phyloP scores from a whole-genome alignment of 2,113 vertebrate species.

The Edolisoma coerulescens region DNA sequence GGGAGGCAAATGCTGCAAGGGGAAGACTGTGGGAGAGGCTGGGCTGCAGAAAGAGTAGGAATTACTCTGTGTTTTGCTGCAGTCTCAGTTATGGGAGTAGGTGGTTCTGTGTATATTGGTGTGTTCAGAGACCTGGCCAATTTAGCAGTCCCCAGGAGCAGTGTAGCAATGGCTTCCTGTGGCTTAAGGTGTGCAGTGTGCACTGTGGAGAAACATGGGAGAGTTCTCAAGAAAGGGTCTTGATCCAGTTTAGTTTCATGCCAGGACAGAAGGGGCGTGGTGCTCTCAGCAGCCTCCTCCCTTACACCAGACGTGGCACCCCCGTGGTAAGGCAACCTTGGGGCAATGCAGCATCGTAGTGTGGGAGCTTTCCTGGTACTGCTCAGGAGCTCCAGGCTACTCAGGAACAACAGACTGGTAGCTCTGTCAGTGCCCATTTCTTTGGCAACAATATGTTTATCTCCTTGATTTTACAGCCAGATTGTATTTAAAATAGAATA shows the following conservation, averaged over 20 bases:
- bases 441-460: neutral
- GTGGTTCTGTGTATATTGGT: neutral
- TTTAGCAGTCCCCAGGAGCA: neutral
- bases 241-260: neutral
- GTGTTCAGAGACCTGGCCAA: neutral
- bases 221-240: neutral
- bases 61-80: neutral
- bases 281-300: neutral
- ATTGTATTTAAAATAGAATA: neutral
- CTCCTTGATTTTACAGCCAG: neutral
- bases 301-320: rapidly evolving
- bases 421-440: neutral
- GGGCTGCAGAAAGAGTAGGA: neutral
- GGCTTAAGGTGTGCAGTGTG: neutral
- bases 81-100: neutral
- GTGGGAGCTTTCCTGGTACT: neutral
- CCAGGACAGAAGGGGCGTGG: neutral
- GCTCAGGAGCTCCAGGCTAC: neutral
- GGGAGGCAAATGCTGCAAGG: neutral
- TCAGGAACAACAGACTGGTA: neutral
- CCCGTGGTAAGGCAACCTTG: neutral
- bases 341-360: rapidly evolving
- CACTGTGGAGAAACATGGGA: neutral
- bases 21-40: neutral
- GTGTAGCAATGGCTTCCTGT: neutral